Percentiles rank a stretch among this genome's conserved stretches.
Conservation (phyloP, 1,140 invertebrate genomes). For the Drosophila leontia region DNA sequence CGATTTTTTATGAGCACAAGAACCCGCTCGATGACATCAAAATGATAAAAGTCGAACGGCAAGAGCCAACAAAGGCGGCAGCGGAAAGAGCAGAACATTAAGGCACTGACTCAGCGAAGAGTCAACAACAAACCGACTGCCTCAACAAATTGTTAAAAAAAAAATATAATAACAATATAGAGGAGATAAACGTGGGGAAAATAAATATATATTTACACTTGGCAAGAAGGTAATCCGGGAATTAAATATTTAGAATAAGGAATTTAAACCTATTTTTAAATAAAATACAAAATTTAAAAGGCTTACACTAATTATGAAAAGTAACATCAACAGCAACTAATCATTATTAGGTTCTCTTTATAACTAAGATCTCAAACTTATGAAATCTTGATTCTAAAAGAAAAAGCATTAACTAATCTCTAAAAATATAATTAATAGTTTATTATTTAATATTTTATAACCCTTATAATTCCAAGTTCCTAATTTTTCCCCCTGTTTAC, state of each 20-base stretch:
- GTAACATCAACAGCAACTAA: no score
- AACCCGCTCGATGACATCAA: conserved; percentile 69
- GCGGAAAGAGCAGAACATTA: conserved; percentile 29
- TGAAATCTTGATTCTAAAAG: neutral
- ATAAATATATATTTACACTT: conserved; percentile 39
- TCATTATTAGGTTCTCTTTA: no score
- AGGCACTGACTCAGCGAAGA: conserved; percentile 64
- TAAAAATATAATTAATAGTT: neutral
- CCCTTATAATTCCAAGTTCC: neutral
- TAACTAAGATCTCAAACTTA: neutral
- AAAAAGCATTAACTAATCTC: no score
- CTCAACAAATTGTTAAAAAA: conserved; percentile 59
- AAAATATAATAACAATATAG: conserved; percentile 4
- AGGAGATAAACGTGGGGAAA: conserved; percentile 8
- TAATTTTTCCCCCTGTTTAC: conserved; percentile 1
- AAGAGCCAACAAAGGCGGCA: conserved; percentile 26
- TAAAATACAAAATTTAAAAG: no score
- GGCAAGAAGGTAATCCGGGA: neutral
- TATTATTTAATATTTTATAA: no score
- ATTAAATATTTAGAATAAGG: neutral
- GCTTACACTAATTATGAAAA: no score
- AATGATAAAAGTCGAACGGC: conserved; percentile 63
- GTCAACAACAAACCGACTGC: conserved; percentile 43
- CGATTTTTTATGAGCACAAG: conserved; percentile 53
- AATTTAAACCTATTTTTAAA: no score